Conservation (phyloP, 2,797 vertebrate genomes). For the Lepidocolaptes lacrymiger region DNA sequence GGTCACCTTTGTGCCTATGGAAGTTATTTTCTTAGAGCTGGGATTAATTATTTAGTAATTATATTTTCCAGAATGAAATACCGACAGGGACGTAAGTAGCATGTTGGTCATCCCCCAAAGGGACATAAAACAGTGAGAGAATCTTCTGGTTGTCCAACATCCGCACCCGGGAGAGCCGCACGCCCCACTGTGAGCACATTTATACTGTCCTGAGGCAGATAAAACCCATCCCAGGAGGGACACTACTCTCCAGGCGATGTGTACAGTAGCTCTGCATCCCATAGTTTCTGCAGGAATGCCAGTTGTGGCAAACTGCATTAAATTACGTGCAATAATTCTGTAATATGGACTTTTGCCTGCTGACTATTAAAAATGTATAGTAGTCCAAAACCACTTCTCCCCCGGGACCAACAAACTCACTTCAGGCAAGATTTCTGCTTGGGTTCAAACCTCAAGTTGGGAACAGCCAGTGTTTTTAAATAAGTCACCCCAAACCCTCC, state of each 20-base stretch:
- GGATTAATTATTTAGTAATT: conserved; percentile 70
- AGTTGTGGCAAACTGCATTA: conserved; percentile 60
- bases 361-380: conserved; percentile 65
- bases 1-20: conserved; percentile 47
- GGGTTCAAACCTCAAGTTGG: conserved; percentile 75
- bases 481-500: conserved; percentile 71
- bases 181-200: background rate
- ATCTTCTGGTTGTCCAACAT: conserved; percentile 56
- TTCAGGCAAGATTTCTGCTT: conserved; percentile 69
- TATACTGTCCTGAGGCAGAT: conserved; percentile 17
- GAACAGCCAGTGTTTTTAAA: conserved; percentile 72
- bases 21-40: conserved; percentile 58
- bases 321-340: conserved; percentile 66
- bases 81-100: background rate
- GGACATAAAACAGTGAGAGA: conserved; percentile 40
- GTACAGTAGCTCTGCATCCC: conserved; percentile 31
- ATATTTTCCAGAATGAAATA: conserved; percentile 45
- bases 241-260: conserved; percentile 1
- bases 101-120: conserved; percentile 22
- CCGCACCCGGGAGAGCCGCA: background rate
- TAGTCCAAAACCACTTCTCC: conserved; percentile 73
- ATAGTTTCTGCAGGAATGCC: conserved; percentile 27
- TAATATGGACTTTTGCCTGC: conserved; percentile 67
- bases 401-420: conserved; percentile 57
- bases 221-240: conserved; percentile 22